Conservation (phyloP, 2,888 invertebrate genomes). For the Gerosis bhagava region DNA sequence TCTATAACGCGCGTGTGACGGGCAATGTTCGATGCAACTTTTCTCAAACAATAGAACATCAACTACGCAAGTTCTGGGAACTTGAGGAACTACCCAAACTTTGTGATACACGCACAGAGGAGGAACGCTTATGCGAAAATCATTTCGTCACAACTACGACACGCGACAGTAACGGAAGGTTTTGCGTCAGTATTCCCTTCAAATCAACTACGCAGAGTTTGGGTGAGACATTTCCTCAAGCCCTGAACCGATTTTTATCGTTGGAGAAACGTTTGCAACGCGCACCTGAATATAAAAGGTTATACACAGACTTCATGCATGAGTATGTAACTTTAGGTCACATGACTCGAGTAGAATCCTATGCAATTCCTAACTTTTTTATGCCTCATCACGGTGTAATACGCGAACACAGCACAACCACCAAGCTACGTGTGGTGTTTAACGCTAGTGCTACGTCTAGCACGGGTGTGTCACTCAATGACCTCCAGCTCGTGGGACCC, state of each 20-base stretch:
- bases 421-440: no score
- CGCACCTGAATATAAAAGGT: conserved; percentile 12
- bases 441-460: background rate
- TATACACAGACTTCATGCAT: conserved; percentile 24
- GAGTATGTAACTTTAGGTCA: conserved; percentile 15
- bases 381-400: conserved; percentile 42
- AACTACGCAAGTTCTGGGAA: conserved; percentile 8
- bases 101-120: conserved; percentile 11
- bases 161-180: conserved; percentile 25
- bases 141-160: conserved; percentile 21
- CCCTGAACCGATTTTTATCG: conserved; percentile 3
- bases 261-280: conserved; percentile 23
- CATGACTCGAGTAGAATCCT: conserved; percentile 7
- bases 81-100: conserved; percentile 6
- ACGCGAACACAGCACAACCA: background rate
- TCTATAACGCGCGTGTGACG: background rate
- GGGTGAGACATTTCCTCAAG: conserved; percentile 23
- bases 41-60: conserved; percentile 13
- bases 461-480: background rate
- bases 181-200: conserved; percentile 25
- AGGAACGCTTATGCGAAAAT: conserved; percentile 20
- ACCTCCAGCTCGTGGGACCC: background rate
- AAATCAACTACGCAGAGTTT: conserved; percentile 15
- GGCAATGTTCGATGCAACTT: conserved; percentile 25
- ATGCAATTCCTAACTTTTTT: conserved; percentile 27